Conservation (phyloP, 1,140 invertebrate species). For the Hyposmocoma kahamanoa region DNA sequence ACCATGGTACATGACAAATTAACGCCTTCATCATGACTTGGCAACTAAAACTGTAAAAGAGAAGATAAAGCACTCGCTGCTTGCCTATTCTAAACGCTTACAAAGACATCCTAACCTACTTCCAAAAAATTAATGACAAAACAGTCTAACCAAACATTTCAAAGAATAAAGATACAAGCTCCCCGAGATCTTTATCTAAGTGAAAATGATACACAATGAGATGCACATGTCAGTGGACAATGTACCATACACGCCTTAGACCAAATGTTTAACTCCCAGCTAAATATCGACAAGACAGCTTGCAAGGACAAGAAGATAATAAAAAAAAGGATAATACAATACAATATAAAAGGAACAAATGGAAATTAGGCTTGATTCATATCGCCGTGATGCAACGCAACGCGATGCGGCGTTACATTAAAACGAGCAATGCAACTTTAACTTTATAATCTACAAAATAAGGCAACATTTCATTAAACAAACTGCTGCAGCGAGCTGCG, state of each 20-base stretch:
- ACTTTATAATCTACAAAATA: no score
- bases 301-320: neutral
- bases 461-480: no score
- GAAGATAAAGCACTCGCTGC: neutral
- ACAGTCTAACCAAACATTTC: neutral
- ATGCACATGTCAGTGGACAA: neutral
- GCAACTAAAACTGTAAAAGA: neutral
- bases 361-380: no score
- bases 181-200: neutral
- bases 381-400: no score
- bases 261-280: neutral
- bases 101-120: neutral
- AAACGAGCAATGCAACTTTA: no score
- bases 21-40: neutral
- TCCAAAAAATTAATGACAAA: neutral
- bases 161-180: neutral
- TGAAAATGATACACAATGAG: neutral
- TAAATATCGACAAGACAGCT: neutral
- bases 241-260: neutral
- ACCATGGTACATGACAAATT: neutral
- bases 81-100: neutral
- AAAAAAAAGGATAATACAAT: neutral
- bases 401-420: no score
- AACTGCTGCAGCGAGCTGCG: no score
- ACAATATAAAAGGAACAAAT: no score